Percentiles rank a stretch among this genome's conserved stretches.
phyloP scores from a whole-genome alignment of 2,797 vertebrate species.

The Leuciscus waleckii region DNA sequence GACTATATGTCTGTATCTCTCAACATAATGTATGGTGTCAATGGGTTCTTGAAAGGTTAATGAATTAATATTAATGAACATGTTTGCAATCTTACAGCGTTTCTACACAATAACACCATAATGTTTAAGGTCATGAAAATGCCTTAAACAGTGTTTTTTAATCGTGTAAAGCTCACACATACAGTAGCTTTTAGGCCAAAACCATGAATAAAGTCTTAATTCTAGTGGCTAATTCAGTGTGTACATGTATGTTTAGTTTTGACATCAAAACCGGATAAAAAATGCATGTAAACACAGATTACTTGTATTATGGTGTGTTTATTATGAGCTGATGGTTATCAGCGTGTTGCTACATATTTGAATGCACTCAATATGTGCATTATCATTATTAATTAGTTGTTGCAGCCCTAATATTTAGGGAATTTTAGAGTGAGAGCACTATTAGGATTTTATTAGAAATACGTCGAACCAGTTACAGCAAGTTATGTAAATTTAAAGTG shows the following conservation, averaged over 20 bases:
- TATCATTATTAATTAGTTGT: background rate
- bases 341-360: background rate
- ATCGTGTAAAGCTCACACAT: background rate
- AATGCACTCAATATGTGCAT: background rate
- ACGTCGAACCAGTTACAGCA: background rate
- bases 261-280: slow-evolving; percentile 1
- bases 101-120: background rate
- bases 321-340: slow-evolving; percentile 17
- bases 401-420: background rate
- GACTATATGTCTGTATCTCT: too few species aligned
- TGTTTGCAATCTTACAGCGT: background rate
- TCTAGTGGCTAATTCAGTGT: background rate
- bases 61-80: background rate
- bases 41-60: too few species aligned
- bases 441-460: background rate
- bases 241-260: background rate
- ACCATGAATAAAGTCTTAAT: background rate
- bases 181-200: too few species aligned
- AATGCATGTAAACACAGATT: background rate
- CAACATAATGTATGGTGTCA: too few species aligned
- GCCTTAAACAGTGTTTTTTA: background rate
- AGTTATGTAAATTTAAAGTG: background rate
- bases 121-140: background rate
- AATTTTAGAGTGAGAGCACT: background rate
- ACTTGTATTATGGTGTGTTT: background rate